Evolutionary conservation across 2,888 invertebrate species (phyloP).

Genomic region (Rotaria socialis): DNA sequence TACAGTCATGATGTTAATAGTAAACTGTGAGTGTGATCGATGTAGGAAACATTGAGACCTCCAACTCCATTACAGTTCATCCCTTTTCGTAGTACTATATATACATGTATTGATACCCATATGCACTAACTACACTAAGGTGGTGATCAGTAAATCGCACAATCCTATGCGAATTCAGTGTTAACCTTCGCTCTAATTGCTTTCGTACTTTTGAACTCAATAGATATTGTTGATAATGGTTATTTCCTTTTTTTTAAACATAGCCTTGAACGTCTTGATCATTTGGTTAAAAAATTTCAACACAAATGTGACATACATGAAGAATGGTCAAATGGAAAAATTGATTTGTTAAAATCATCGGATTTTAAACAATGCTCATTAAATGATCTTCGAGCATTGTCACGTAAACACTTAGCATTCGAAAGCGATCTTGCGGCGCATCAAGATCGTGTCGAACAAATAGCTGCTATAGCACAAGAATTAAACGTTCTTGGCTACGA

Average conservation of each 20-base stretch:
- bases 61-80: no score
- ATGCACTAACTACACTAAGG: no score
- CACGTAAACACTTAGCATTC: constrained; percentile 65
- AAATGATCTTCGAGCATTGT: constrained; percentile 91
- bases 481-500: constrained; percentile 95
- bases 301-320: constrained; percentile 56
- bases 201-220: no score
- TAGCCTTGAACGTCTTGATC: constrained; percentile 71
- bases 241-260: constrained; percentile 46
- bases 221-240: constrained; percentile 35
- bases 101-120: no score
- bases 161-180: no score
- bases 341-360: constrained; percentile 55
- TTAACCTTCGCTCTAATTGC: no score
- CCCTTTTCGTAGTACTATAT: no score
- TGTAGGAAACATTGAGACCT: no score
- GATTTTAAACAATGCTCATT: constrained; percentile 95
- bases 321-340: constrained; percentile 31
- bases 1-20: no score
- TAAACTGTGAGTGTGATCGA: no score
- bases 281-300: constrained; percentile 82
- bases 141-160: no score
- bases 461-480: constrained; percentile 97
- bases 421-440: constrained; percentile 97
- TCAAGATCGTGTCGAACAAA: constrained; percentile 98